Evolutionary conservation across 2,113 vertebrate genomes (phyloP), one percentile per base, ranked within the genome.

Genomic region (Paradoxurus hermaphroditus): DNA sequence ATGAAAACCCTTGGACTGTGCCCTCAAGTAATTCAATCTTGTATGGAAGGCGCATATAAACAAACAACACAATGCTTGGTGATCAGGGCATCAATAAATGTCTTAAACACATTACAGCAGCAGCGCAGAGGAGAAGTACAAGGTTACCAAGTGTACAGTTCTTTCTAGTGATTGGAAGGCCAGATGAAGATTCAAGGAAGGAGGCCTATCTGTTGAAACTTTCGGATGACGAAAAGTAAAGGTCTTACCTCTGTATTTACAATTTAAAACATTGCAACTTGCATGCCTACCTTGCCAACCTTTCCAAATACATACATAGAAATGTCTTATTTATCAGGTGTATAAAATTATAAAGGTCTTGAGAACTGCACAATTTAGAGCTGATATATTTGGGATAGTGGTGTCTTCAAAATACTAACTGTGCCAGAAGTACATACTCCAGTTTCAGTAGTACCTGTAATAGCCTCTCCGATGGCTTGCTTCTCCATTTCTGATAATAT

Each of bases 401-500:
- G 31, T 86, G 84, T 23, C 89, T 97, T 98, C 83, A 84, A 73
- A 97, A 81, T 94, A 97, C 67, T 95, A 67, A 1, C 41, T 41
- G 72, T 94, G 68, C 34, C 91, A 67, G 67, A 95, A 82, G 86
- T 95, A 25, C 93, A 31, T 88, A 79, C 87, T 98, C 97, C 97
- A 96, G 87, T 98, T 98, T 96, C 97, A 97, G 83, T 92, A 95
- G 91, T 75, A 97, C 96, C 82, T 86, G 83, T 97, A 98, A 95
- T 97, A 98, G 41, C 51, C 91, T 94, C 93, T 96, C 94, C 27
- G 65, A 96, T 95, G 86, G 84, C 91, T 96, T 68, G 91, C 97
- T 98, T 98, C 98, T 97, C 97, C 96, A 95, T 97, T 98, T 98
- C 97, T 97, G 97, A 98, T 98, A 98, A 98, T 98, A 97, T 68